Conservation (phyloP, 37 sponge, comb jelly and placozoan species). For the Agelas oroides region DNA sequence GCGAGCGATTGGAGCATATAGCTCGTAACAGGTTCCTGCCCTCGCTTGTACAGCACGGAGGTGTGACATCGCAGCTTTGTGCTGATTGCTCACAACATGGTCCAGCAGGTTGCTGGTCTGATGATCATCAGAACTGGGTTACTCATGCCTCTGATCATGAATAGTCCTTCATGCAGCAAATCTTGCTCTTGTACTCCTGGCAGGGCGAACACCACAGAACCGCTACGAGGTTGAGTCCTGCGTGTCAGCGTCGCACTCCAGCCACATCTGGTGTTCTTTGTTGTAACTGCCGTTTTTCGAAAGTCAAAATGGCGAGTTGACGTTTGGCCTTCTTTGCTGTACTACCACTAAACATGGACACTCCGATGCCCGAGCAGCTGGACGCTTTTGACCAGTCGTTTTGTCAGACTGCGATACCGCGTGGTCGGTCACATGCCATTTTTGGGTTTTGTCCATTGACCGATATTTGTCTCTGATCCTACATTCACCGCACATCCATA, state of each 20-base stretch:
- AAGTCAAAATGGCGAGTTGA: constrained; percentile 33
- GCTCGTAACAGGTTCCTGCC: background rate
- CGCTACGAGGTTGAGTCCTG: background rate
- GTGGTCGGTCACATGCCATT: too few relatives aligned
- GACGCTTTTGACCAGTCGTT: too few relatives aligned
- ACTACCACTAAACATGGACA: too few relatives aligned
- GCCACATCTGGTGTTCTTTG: constrained; percentile 43
- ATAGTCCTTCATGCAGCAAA: constrained; percentile 45
- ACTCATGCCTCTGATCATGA: constrained; percentile 41
- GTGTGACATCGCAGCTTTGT: constrained; percentile 16
- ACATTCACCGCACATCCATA: too few relatives aligned
- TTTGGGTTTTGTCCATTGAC: too few relatives aligned
- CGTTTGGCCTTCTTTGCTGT: constrained; percentile 17
- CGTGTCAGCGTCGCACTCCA: constrained; percentile 36
- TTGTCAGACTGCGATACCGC: too few relatives aligned
- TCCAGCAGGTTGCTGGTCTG: constrained; percentile 58
- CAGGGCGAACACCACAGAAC: constrained; percentile 54
- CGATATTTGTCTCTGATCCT: too few relatives aligned
- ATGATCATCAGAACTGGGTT: constrained; percentile 54
- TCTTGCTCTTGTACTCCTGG: constrained; percentile 29
- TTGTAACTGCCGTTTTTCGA: constrained; percentile 55
- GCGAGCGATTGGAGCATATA: constrained; percentile 45
- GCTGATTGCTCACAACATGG: constrained; percentile 31
- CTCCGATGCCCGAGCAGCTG: too few relatives aligned
- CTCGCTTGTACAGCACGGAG: constrained; percentile 15